phyloP scores from a whole-genome alignment of 92 coral and sea anemone genomes.

The Siderastrea radians region DNA sequence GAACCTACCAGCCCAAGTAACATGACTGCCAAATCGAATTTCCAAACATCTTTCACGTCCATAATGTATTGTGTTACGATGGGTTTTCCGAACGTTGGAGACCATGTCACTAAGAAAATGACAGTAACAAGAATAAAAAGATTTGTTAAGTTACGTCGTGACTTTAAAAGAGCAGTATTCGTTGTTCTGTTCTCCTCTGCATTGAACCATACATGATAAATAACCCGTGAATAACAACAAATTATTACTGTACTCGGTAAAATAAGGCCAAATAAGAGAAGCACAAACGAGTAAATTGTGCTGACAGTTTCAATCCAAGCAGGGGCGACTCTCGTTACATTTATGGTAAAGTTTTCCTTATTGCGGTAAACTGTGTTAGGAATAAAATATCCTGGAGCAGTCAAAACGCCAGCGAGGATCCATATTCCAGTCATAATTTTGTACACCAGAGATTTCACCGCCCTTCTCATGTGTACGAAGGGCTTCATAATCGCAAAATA shows the following conservation, averaged over 20 bases:
- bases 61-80: background rate
- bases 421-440: background rate
- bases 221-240: conserved; percentile 50
- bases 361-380: background rate
- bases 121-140: conserved; percentile 45
- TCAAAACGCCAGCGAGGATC: conserved; percentile 2
- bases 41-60: background rate
- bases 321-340: background rate
- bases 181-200: conserved; percentile 27
- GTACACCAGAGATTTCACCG: background rate
- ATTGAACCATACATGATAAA: conserved; percentile 60
- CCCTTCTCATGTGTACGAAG: conserved; percentile 23
- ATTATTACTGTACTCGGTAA: conserved; percentile 44
- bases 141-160: conserved; percentile 68
- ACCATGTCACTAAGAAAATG: conserved; percentile 56
- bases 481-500: conserved; percentile 46
- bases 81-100: conserved; percentile 33
- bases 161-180: conserved; percentile 43
- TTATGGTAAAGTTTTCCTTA: background rate
- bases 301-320: conserved; percentile 3
- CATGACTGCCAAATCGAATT: background rate
- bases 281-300: background rate
- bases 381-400: background rate
- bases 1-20: conserved; percentile 43
- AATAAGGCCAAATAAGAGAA: conserved; percentile 32